Percentiles rank a stretch among this genome's conserved stretches.
These are phyloP conservation scores for Aegotheles bennettii DNA, from an alignment of 2,113 vertebrate genomes.

Conservation along the genomic window DNA sequence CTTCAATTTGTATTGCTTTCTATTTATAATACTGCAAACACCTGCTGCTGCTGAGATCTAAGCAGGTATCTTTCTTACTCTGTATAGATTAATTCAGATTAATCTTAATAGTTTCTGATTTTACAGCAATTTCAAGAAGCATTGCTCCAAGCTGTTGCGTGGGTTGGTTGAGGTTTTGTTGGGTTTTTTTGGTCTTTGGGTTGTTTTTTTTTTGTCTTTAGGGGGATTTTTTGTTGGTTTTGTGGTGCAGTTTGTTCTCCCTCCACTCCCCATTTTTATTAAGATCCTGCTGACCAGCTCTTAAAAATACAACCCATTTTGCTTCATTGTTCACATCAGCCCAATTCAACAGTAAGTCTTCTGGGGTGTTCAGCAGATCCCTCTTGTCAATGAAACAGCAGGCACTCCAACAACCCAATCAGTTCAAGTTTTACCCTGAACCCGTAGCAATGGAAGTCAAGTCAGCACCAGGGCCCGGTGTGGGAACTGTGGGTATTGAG, in stretches of 20 bases:
- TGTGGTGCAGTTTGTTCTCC: neutral
- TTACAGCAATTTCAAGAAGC: neutral
- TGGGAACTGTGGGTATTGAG: neutral
- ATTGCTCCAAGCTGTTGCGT: neutral
- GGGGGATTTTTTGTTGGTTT: neutral
- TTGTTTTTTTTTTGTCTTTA: neutral
- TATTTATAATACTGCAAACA: slow-evolving; percentile 41
- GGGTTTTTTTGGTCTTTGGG: neutral
- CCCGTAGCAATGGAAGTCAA: neutral
- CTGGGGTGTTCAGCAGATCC: neutral
- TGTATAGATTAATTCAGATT: neutral
- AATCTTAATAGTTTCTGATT: neutral
- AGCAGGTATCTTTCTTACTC: slow-evolving; percentile 16
- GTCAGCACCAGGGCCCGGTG: neutral
- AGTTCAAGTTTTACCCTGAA: neutral
- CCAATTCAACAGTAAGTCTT: neutral
- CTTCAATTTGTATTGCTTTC: slow-evolving; percentile 40
- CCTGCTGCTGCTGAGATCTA: slow-evolving; percentile 22
- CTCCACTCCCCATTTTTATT: neutral
- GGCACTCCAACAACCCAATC: neutral
- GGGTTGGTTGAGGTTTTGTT: neutral
- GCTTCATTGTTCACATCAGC: neutral
- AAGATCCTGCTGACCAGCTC: neutral
- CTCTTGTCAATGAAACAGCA: neutral
- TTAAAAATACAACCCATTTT: neutral